Evolutionary conservation across 2,797 vertebrate genomes (phyloP), one percentile per base, ranked within the genome.

Genomic region (Fistularia tabacaria): DNA sequence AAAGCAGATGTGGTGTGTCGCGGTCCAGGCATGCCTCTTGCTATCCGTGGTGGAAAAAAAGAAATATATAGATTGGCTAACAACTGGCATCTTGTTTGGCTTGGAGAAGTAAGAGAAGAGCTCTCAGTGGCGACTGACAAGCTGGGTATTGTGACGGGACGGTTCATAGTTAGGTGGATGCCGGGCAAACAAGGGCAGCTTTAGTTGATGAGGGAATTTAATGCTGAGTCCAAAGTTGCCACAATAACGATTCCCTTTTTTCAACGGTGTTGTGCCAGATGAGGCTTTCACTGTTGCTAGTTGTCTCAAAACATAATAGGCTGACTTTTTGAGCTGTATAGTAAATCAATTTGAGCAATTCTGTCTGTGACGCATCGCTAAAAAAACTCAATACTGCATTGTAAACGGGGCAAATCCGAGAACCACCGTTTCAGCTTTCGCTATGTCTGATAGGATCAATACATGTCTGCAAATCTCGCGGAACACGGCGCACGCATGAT

Each of bases 81-180:
- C 86, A 88, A 85, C 79, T 75, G 80, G 75, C 71, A 82, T 80
- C 72, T 85, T 89, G 84, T 88, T 83, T 83, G 69, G 73, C 66
- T 64, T 54, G 76, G 55, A 70, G 59, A 64, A 73, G 66, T 41
- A 69, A 72, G 67, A 84, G 85, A 85, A 81, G 62, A 80, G 71
- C 71, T 76, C 71, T 76, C 72, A 84, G 80, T 86, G 46, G 55
- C 58, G 49, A 57, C 73, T 68, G 70, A 89, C 84, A 88, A 83
- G 74, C 64, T 59, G 59, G 64, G 84, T 82, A 86, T 84, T 88
- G 84, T 87, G 77, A 64, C 51, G 62, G 74, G 66, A 39, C 66
- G 37, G 52, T 62, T 62, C 72, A 67, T 49, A 63, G 54, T 69
- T 71, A 61, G 70, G 59, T 66, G 64, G 58, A 59, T 36, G 64